These are phyloP conservation scores for Arvicanthis niloticus DNA, from an alignment of 2,113 vertebrate species.

Conservation along the genomic window DNA sequence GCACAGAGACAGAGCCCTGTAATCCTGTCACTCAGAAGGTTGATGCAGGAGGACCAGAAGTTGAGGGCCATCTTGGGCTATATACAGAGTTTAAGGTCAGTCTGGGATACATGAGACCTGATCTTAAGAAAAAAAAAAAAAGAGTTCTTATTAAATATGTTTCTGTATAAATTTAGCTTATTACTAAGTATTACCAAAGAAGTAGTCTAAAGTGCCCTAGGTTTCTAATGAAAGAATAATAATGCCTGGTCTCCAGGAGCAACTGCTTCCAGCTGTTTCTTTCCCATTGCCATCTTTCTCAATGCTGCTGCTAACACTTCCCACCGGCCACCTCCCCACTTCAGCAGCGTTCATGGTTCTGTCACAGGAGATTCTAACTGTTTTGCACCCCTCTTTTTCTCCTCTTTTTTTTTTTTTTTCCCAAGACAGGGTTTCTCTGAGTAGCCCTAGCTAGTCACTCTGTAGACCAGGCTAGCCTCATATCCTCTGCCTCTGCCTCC, in stretches of 20 bases:
- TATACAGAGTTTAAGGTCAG: not conserved
- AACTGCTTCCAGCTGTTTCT: not conserved
- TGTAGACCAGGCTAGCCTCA: not conserved
- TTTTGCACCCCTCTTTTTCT: not conserved
- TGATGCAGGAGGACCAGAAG: not conserved
- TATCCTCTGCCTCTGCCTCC: not conserved
- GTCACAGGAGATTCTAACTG: not conserved
- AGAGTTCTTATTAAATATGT: not conserved
- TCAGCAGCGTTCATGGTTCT: not conserved
- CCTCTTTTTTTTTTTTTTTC: not conserved
- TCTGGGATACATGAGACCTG: not conserved
- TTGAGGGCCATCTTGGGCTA: not conserved
- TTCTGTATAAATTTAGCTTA: not conserved
- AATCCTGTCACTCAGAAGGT: not conserved
- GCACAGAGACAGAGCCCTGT: not conserved
- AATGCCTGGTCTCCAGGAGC: not conserved
- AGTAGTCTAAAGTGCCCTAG: slow-evolving; percentile 1
- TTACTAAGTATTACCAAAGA: slow-evolving; percentile 9
- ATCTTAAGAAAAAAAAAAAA: not conserved
- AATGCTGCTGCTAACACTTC: not conserved
- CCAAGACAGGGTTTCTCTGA: not conserved
- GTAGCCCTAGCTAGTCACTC: not conserved
- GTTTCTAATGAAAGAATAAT: not conserved
- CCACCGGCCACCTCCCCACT: not conserved
- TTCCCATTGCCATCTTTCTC: not conserved